phyloP scores from a whole-genome alignment of 2,113 vertebrate species.

The Nestor notabilis region DNA sequence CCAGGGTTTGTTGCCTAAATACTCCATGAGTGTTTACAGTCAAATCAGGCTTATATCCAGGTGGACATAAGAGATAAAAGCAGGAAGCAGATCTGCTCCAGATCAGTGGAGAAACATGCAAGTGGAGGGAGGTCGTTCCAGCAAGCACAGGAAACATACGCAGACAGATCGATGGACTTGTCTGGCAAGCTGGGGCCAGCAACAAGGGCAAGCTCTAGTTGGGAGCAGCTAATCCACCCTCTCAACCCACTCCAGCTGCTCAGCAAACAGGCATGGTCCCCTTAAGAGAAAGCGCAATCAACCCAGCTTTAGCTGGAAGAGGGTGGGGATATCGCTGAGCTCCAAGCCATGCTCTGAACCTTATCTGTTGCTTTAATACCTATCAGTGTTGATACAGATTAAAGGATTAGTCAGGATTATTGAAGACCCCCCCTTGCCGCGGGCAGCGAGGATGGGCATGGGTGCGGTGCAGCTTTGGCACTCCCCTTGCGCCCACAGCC shows the following conservation, averaged over 20 bases:
- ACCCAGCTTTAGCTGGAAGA: conserved; percentile 33
- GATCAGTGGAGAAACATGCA: background rate
- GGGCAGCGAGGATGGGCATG: background rate
- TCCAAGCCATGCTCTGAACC: conserved; percentile 30
- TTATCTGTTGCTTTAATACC: conserved; percentile 60
- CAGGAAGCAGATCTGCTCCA: background rate
- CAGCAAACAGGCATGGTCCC: background rate
- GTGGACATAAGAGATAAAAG: background rate
- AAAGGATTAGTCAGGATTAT: conserved; percentile 57
- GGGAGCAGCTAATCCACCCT: conserved; percentile 12
- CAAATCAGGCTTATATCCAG: background rate
- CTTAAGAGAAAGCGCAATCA: conserved; percentile 35
- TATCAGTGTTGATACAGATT: conserved; percentile 63
- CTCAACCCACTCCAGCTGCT: background rate
- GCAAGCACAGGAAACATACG: background rate
- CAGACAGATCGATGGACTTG: background rate
- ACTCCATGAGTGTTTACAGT: background rate
- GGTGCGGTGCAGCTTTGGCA: background rate
- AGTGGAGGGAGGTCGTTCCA: background rate
- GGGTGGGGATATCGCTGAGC: conserved; percentile 53
- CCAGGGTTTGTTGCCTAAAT: background rate
- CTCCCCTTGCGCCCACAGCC: background rate
- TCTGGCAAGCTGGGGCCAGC: background rate
- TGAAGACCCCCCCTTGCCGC: background rate
- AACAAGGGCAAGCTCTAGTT: background rate